Conservation (phyloP, 2,888 invertebrate species). For the Dryobota labecula region DNA sequence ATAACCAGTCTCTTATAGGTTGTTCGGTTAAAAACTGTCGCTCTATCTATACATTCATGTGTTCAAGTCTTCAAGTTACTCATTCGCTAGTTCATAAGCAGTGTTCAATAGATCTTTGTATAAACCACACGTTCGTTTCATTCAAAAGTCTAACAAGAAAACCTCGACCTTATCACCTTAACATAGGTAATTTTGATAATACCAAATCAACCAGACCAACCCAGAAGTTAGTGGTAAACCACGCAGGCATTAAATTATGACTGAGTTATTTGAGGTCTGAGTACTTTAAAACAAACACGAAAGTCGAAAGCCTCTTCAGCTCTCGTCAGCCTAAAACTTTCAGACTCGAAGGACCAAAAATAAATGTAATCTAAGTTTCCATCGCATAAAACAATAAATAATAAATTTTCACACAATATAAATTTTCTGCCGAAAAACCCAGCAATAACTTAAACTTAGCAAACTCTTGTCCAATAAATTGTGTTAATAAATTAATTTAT, state of each 20-base stretch:
- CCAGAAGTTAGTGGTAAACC: too few relatives aligned
- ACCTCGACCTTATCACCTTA: too few relatives aligned
- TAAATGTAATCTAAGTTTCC: conserved; percentile 48
- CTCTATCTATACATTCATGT: too few relatives aligned
- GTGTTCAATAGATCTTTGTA: too few relatives aligned
- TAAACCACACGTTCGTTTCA: too few relatives aligned
- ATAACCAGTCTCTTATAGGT: background rate
- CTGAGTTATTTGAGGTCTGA: background rate
- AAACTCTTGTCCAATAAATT: conserved; percentile 62
- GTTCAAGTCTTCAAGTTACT: too few relatives aligned
- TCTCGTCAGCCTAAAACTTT: conserved; percentile 25
- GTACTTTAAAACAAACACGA: conserved; percentile 17
- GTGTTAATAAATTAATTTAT: conserved; percentile 68
- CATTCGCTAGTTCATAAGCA: too few relatives aligned
- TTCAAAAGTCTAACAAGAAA: too few relatives aligned
- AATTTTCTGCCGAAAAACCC: conserved; percentile 58
- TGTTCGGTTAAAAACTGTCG: too few relatives aligned
- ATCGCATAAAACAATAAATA: conserved; percentile 46
- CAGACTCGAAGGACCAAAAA: conserved; percentile 42
- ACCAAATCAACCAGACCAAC: too few relatives aligned
- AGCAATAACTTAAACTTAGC: conserved; percentile 59
- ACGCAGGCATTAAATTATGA: too few relatives aligned
- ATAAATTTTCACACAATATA: conserved; percentile 56
- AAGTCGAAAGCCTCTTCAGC: background rate
- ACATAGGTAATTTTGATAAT: too few relatives aligned